Percentiles rank a stretch among this genome's conserved stretches.
Conservation (phyloP, 2,888 invertebrate species). For the Andrena chrysosceles region DNA sequence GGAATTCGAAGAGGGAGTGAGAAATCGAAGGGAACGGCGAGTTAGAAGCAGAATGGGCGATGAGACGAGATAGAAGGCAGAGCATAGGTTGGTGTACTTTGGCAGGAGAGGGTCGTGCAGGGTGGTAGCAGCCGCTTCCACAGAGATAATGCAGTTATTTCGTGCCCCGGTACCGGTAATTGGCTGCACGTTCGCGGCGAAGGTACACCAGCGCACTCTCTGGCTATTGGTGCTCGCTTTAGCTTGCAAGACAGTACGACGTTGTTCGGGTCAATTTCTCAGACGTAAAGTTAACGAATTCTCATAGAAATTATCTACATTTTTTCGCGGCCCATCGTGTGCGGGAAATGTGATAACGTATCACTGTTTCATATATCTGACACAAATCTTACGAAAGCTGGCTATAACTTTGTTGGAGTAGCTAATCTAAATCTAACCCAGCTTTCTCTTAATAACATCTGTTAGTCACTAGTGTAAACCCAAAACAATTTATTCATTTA, state of each 20-base stretch:
- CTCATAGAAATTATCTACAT: slow-evolving; percentile 76
- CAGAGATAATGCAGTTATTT: slow-evolving; percentile 84
- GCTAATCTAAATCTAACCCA: background rate
- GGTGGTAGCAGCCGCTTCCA: slow-evolving; percentile 80
- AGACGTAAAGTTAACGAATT: slow-evolving; percentile 79
- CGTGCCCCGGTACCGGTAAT: slow-evolving; percentile 83
- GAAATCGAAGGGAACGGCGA: slow-evolving; percentile 49
- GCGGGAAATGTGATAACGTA: slow-evolving; percentile 70
- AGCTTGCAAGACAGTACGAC: slow-evolving; percentile 78
- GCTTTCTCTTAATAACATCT: too few species aligned
- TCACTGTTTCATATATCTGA: slow-evolving; percentile 7
- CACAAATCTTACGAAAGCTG: slow-evolving; percentile 31
- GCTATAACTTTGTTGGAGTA: background rate
- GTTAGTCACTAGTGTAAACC: too few species aligned
- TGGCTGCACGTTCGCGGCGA: slow-evolving; percentile 79
- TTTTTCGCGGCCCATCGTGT: slow-evolving; percentile 54
- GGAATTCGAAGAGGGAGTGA: slow-evolving; percentile 57
- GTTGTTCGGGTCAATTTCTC: slow-evolving; percentile 81
- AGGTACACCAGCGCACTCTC: slow-evolving; percentile 66
- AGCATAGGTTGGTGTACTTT: slow-evolving; percentile 64
- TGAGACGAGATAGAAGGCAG: slow-evolving; percentile 51
- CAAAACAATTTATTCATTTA: too few species aligned
- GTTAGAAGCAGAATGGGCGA: slow-evolving; percentile 49
- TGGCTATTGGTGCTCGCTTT: slow-evolving; percentile 65
- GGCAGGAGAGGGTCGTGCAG: slow-evolving; percentile 57